These are phyloP conservation scores for Hesperia comma DNA, from an alignment of 2,888 invertebrate genomes.

Conservation along the genomic window DNA sequence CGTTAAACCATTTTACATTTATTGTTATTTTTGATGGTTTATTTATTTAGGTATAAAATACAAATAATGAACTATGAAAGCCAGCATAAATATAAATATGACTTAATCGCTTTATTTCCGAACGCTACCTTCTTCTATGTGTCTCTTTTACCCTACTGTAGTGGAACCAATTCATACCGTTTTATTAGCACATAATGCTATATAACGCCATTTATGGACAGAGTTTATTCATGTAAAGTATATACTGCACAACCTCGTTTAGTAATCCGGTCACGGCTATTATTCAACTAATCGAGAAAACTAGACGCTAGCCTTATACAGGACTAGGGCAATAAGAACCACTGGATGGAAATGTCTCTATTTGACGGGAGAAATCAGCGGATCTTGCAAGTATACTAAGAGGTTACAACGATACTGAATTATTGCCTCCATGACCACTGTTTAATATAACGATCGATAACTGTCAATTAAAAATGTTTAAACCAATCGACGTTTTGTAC, in stretches of 20 bases:
- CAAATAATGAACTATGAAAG: too few species aligned
- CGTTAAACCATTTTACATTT: too few species aligned
- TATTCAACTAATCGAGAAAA: conserved; percentile 20
- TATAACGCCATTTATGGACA: conserved; percentile 9
- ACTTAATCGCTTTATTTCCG: too few species aligned
- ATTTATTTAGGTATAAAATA: too few species aligned
- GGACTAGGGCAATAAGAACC: neutral
- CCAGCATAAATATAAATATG: too few species aligned
- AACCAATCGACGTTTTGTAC: too few species aligned
- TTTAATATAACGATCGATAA: too few species aligned
- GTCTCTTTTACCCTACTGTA: neutral
- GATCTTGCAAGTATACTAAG: neutral
- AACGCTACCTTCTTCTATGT: neutral
- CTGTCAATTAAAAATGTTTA: too few species aligned
- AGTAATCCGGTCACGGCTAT: conserved; percentile 11
- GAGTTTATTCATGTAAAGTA: conserved; percentile 17
- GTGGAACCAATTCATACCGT: neutral
- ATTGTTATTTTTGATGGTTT: too few species aligned
- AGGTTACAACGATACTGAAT: too few species aligned
- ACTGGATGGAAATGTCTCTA: conserved; percentile 2
- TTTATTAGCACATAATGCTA: conserved; percentile 20
- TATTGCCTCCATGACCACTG: too few species aligned
- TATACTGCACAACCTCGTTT: conserved; percentile 19
- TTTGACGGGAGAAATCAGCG: conserved; percentile 11
- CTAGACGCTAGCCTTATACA: conserved; percentile 11